Evolutionary conservation across 2,113 vertebrate species (phyloP).

Genomic region (Microtus montanus): DNA sequence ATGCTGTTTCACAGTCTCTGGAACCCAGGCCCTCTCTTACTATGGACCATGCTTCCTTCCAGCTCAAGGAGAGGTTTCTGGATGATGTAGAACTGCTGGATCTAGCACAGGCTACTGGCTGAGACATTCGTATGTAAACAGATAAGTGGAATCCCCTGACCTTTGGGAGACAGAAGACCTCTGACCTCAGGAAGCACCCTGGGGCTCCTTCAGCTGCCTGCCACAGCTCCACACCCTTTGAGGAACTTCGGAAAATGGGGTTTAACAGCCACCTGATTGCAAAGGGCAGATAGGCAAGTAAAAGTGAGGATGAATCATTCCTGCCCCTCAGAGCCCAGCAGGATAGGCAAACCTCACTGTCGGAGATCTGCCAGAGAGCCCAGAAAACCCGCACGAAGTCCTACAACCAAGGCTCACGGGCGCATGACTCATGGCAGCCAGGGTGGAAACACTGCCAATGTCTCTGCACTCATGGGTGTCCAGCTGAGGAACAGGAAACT

Average conservation of each 20-base stretch:
- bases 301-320: neutral
- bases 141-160: neutral
- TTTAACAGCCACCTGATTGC: neutral
- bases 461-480: fast-evolving
- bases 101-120: neutral
- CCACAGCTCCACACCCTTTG: fast-evolving
- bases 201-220: neutral
- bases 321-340: neutral
- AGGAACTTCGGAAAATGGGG: neutral
- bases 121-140: neutral
- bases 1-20: fast-evolving
- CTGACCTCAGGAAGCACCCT: neutral
- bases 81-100: neutral
- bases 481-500: neutral
- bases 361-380: neutral
- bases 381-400: fast-evolving
- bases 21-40: no score
- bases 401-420: fast-evolving
- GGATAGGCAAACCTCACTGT: neutral
- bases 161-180: neutral
- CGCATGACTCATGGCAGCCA: fast-evolving
- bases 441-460: fast-evolving
- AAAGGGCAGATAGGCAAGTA: neutral
- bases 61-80: neutral
- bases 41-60: neutral